Base-by-base conservation (phyloP, 1,140 invertebrate species). In the Ganaspis sp. region DNA sequence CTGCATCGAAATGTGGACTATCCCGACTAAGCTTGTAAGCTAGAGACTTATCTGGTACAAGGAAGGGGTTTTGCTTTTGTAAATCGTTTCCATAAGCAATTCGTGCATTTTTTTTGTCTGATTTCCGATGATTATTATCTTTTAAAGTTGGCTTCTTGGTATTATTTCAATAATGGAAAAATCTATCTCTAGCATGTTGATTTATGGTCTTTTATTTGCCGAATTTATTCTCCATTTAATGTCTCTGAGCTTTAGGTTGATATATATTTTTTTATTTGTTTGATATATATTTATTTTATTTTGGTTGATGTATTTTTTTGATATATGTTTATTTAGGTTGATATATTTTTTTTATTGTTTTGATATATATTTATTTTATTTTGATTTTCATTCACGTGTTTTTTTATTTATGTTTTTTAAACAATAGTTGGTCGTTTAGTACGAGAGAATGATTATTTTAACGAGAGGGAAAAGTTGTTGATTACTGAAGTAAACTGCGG, bases 51-150 rank as follows among this genome's bases (percentile, higher is more conserved):
- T 64, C 23, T 64, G 15, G 15, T 64, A 64, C 58, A 64, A 64
- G 58, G 21, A 64, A 64, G 15, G 58, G 58, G 58, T n/a, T 64
- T 64, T 12, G 58, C 58, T 64, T 64, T 64, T 29, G 58, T 64
- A n/a, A 64, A 34, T 64, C 23, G 23, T 64, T 26, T 29, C 26
- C 58, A n/a, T n/a, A 9, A n/a, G 26, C 23, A 12, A n/a, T 6
- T 64, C 58, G n/a, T n/a, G 11, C 11, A 29, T 34, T 34, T 64
- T 34, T 34, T 11, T 15, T 29, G 0, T n/a, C 8, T 26, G 26
- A 15, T 64, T 29, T 64, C 15, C 26, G 23, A 64, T 15, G 15
- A 29, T 29, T 29, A 64, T 64, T n/a, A n/a, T 64, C n/a, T n/a
- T 29, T 29, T 26, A 29, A 64, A 15, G 23, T 64, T 64, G 58